Evolutionary conservation across 2,888 invertebrate species (phyloP), one percentile per base, ranked within the genome.

Genomic region (Arge pagana): DNA sequence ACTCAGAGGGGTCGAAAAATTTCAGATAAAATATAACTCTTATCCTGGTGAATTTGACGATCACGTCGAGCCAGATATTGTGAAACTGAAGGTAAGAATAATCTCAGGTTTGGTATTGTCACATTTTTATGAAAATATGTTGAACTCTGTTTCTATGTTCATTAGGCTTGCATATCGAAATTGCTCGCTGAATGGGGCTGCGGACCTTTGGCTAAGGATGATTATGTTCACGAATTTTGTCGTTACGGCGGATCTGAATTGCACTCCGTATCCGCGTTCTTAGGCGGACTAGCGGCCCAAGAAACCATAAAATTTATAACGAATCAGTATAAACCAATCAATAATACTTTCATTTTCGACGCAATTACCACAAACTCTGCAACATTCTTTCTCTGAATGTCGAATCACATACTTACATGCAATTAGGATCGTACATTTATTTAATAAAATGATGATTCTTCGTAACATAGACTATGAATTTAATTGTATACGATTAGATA

Each of bases 321-420:
- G 2, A 86, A 87, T 68, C 99, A 99, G 80, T 99, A 96, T 78
- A 91, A 94, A 68, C 98, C 98, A 28, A 83, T 99, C 51, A 88
- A 96, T 77, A 97, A 98, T 78, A 94, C 93, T 0, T 92, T 93
- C 76, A 87, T 99, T 62, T 96, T 95, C 78, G 96, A 98, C 81
- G 96, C 91, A 42, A 91, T 94, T 63, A 89, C 89, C 54, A 90
- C 93, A 48, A 91, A 88, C 61, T 89, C 93, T 48, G 85, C 85
- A 37, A 89, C 90, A 40, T 92, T 90, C 77, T 85, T 84, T 68
- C 83, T 93, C 72, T 93, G 82, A 83, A 31, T 8, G n/a, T n/a
- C n/a, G n/a, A n/a, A n/a, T n/a, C n/a, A n/a, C n/a, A n/a, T n/a
- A n/a, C n/a, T n/a, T n/a, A n/a, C n/a, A n/a, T n/a, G n/a, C n/a